Evolutionary conservation across 2,113 vertebrate species (phyloP), one percentile per base, ranked within the genome.

Genomic region (Brachyhypopomus gauderio): DNA sequence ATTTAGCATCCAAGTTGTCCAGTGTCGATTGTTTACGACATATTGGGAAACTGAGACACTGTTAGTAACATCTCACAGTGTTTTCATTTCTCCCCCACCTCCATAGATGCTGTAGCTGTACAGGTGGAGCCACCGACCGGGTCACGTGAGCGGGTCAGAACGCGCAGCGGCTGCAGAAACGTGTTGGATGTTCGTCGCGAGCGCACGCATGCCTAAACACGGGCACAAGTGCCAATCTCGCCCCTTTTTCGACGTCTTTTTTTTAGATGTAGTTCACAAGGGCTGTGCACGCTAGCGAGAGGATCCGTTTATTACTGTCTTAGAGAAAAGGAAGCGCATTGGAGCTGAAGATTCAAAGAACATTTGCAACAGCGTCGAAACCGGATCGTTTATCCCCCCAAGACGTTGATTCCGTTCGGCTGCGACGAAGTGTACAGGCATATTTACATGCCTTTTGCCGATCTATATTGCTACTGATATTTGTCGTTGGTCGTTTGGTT

Each of bases 101-200:
- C 83, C 85, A 91, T 92, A 91, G 91, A 88, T 90, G 93, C 91
- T 90, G 89, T 87, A 90, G 88, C 87, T 92, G 93, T 89, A 93
- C 94, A 93, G 94, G 92, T 88, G 91, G 87, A 90, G 89, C 83
- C 45, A 52, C 14, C 14, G 45, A 52, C 45, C 14, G n/a, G 25
- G 88, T 93, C 95, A 95, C 93, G 93, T 95, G 96, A 87, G 83
- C 72, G 83, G 75, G 88, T 88, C 89, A 85, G 88, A 91, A 92
- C 91, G 90, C 87, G 91, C 90, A 83, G 89, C 85, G 89, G 87
- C 85, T 87, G 87, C 88, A 84, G 88, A 90, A 88, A 90, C 87
- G 76, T 85, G 83, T 78, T 85, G 81, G 71, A 86, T 84, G 86
- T 60, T 79, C 85, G 41, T 84, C 36, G 67, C 56, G 79, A 75